Percentiles rank a stretch among this genome's conserved stretches.
Evolutionary conservation across 2,888 invertebrate genomes (phyloP).

Genomic region (Drosophila acutilabella): DNA sequence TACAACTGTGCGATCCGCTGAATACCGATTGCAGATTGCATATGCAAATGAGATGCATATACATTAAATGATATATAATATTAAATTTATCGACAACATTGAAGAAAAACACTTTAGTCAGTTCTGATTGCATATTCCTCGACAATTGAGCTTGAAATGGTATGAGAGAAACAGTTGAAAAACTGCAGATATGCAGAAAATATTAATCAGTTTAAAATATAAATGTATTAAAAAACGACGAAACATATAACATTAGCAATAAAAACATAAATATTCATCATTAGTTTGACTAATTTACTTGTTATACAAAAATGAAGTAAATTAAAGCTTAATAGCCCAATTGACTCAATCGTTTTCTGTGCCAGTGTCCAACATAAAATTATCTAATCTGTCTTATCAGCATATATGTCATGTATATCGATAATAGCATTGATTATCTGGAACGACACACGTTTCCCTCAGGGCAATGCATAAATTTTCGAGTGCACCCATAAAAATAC

Average conservation of each 20-base stretch:
- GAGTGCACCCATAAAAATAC: constrained; percentile 20
- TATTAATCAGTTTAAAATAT: no score
- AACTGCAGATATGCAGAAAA: no score
- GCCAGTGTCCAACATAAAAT: neutral
- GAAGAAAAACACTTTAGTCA: constrained; percentile 3
- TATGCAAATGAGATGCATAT: constrained; percentile 33
- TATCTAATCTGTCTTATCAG: constrained; percentile 11
- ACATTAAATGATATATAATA: constrained; percentile 33
- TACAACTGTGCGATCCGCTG: constrained; percentile 35
- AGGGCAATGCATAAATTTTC: constrained; percentile 46
- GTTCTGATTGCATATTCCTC: constrained; percentile 2
- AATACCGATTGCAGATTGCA: constrained; percentile 11
- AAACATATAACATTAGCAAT: no score
- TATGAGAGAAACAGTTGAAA: neutral
- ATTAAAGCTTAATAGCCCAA: no score
- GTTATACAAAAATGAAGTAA: no score
- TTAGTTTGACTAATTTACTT: no score
- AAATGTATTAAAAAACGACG: no score
- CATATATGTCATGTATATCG: constrained; percentile 18
- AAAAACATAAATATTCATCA: no score
- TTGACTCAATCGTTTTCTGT: neutral
- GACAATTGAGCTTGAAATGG: neutral
- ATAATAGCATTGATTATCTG: constrained; percentile 17
- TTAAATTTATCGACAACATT: constrained; percentile 15
- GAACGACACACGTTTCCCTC: constrained; percentile 15